Percentiles rank a stretch among this genome's conserved stretches.
phyloP scores from a whole-genome alignment of 1,140 invertebrate species.

The Geopemphigus sp. region DNA sequence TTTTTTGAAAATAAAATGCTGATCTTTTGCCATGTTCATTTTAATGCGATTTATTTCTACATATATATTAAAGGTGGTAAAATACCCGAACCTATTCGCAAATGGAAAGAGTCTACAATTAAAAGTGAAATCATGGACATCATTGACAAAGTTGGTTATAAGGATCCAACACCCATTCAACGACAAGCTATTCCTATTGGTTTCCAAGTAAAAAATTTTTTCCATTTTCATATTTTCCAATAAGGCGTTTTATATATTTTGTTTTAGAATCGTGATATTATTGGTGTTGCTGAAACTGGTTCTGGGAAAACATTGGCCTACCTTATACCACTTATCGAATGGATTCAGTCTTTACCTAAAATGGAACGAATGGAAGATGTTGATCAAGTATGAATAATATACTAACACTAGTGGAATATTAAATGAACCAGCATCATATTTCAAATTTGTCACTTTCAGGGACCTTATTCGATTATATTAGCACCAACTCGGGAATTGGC shows the following conservation, averaged over 20 bases:
- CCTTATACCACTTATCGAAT: conserved; percentile 92
- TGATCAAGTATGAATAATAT: conserved; percentile 70
- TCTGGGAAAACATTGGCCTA: conserved; percentile 99
- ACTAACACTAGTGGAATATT: no score
- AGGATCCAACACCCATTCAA: conserved; percentile 98
- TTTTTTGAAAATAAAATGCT: neutral
- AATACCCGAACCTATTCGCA: conserved; percentile 93
- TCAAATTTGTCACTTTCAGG: conserved; percentile 60
- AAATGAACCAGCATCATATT: no score
- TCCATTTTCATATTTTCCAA: conserved; percentile 6
- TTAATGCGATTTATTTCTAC: conserved; percentile 30
- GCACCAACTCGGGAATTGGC: conserved; percentile 98
- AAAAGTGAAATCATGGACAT: conserved; percentile 91
- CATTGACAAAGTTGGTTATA: conserved; percentile 93
- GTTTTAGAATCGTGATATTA: conserved; percentile 92
- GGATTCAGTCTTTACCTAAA: conserved; percentile 98
- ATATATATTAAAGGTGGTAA: conserved; percentile 68
- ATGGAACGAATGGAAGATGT: conserved; percentile 87
- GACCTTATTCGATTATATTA: conserved; percentile 99
- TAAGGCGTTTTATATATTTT: conserved; percentile 26
- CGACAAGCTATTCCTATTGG: conserved; percentile 99
- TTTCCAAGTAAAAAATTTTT: conserved; percentile 61
- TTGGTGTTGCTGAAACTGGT: conserved; percentile 98
- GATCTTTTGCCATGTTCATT: conserved; percentile 16
- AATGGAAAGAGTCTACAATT: conserved; percentile 93